Base-by-base conservation (phyloP, 2,797 vertebrate species). In the Paratrypauchen microcephalus region DNA sequence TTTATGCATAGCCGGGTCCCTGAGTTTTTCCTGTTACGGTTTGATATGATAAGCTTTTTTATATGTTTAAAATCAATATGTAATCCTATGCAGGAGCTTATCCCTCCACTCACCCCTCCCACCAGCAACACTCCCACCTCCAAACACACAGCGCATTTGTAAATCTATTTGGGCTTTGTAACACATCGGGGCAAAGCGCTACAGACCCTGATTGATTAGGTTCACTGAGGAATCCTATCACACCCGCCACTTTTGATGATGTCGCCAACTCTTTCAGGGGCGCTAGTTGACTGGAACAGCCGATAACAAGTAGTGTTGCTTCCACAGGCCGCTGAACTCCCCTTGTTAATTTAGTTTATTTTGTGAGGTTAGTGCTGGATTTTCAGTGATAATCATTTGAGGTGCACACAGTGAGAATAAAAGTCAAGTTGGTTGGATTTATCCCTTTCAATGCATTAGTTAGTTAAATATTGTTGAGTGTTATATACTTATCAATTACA, bases 1-100 rank as follows among this genome's bases (percentile, higher is more conserved):
- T 99, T 97, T 98, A 95, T 97, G 96, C 96, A 98, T 95, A 96
- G 82, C 83, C 58, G 94, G 95, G 96, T 95, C 95, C 94, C 94
- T 92, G 95, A 96, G 96, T 96, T 96, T 96, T 96, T 94, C 94
- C 95, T 95, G 95, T 95, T 97, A 96, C 95, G 95, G 95, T 96
- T 97, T 94, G 96, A 96, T 98, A 97, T 97, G 96, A 99, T 98
- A 98, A 98, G 97, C 95, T 97, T 96, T 94, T 94, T 97, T 96
- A 96, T 98, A 97, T 97, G 97, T 98, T 98, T 96, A 95, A 97
- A 97, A 99, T 99, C 97, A 98, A 98, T 99, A 98, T 97, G 96
- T 99, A 99, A 99, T 99, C 97, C 97, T 96, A 96, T 98, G 96
- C 95, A 97, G 96, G 94, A 96, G 97, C 96, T 99, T 99, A 98